Percentiles rank a stretch among this genome's conserved stretches.
Evolutionary conservation across 1,140 invertebrate genomes (phyloP).

Genomic region (Drosophila seguyi): DNA sequence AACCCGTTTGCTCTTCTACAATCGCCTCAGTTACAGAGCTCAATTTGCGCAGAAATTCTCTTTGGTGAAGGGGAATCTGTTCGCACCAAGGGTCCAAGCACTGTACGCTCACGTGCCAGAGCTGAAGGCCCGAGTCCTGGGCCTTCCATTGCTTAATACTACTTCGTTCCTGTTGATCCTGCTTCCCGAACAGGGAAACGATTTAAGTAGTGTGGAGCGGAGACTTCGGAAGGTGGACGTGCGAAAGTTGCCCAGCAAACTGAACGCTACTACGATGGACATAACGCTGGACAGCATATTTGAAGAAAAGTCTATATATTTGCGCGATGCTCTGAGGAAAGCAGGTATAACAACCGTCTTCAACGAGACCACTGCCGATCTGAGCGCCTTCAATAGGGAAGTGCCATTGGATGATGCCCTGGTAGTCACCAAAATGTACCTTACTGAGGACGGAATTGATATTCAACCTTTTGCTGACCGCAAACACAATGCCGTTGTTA

Average conservation of each 20-base stretch:
- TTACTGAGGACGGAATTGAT: not conserved
- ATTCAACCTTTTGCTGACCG: too few relatives aligned
- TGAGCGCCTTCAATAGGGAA: not conserved
- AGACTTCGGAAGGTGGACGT: constrained; percentile 4
- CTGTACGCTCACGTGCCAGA: not conserved
- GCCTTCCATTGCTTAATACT: not conserved
- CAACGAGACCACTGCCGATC: not conserved
- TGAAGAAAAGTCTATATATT: not conserved
- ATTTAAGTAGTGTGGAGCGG: not conserved
- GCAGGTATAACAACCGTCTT: not conserved
- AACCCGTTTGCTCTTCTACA: not conserved
- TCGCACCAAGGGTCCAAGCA: not conserved
- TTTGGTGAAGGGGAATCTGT: not conserved
- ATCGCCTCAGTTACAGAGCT: not conserved
- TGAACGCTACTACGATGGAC: not conserved
- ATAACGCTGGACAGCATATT: not conserved
- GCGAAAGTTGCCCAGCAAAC: not conserved
- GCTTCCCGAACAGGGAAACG: not conserved
- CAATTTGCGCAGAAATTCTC: not conserved
- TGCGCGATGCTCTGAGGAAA: not conserved
- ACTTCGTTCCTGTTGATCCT: constrained; percentile 1
- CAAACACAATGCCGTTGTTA: not conserved
- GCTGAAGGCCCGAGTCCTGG: constrained; percentile 1
- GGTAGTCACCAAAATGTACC: not conserved
- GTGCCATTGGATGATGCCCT: not conserved